Conservation (phyloP, 2,113 vertebrate genomes). For the Gasterosteus aculeatus region DNA sequence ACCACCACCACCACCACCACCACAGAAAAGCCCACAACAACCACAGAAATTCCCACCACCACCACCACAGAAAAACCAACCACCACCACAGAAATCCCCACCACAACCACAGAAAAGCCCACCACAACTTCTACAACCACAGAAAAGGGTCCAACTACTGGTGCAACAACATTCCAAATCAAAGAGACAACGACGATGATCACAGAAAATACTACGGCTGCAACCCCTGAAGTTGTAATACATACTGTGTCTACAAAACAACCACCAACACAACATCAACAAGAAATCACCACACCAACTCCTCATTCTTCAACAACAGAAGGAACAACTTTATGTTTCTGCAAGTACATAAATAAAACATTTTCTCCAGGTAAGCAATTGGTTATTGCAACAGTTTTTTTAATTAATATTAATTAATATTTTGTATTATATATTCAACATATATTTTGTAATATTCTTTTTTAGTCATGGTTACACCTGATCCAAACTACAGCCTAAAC, state of each 20-base stretch:
- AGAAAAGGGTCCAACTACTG: no score
- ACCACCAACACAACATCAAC: no score
- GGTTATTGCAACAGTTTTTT: neutral
- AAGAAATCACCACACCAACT: neutral
- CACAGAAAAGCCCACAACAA: neutral
- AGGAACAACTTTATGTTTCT: constrained; percentile 57
- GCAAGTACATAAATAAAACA: constrained; percentile 49
- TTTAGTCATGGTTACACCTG: neutral
- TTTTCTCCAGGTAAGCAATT: constrained; percentile 63
- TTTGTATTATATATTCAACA: no score
- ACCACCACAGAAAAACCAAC: neutral
- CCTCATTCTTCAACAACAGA: neutral
- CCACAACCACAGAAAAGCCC: neutral
- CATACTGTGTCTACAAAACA: no score
- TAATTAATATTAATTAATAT: neutral
- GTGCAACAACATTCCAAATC: no score
- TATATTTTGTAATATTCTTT: no score
- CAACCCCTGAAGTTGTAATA: no score
- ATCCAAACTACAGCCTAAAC: neutral
- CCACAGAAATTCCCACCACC: neutral
- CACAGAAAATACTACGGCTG: no score
- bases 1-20: neutral
- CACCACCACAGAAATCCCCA: neutral
- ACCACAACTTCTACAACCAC: neutral
- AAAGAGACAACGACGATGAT: no score